Base-by-base conservation (phyloP, 1,140 invertebrate genomes). In the Cydia fagiglandana region DNA sequence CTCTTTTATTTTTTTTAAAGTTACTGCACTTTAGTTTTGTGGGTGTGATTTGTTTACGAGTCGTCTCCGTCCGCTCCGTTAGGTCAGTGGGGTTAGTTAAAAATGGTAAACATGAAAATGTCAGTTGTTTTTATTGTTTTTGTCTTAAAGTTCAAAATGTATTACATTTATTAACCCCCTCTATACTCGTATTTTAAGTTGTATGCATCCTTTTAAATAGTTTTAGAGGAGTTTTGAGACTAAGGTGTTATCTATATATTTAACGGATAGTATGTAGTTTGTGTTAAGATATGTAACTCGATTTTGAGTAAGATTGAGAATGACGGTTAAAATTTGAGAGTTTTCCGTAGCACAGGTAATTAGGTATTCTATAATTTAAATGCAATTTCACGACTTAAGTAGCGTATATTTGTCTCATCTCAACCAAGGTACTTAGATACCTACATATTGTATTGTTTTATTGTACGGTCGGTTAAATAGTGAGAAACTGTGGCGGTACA, bases 381-480 rank as follows among this genome's bases (percentile, higher is more conserved):
- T n/a, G 13, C 0, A 53, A n/a, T 50, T 17, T 17, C 17, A 56
- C n/a, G 17, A 12, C n/a, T 6, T 20, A 20, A 61, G 30, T 1
- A 10, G 20, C 10, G 10, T 10, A n/a, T 61, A 24, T 61, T 9
- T 56, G 20, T 66, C 64, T 38, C 64, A 15, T 34, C 64, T 66
- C 13, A 30, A 5, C 30, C n/a, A 61, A 61, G 56, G 17, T 24
- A 61, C 64, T 30, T 6, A 61, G 56, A 4, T 24, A 61, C 64
- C 12, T 15, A 66, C 64, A 70, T 38, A 70, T 70, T 70, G 66
- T 70, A 70, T 70, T 70, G 66, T 70, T 70, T 66, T 70, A 70
- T 70, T 41, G 66, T 20, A 45, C 66, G 66, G 66, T 70, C 66
- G 66, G 66, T 70, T 70, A 70, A 70, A 38, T 70, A 9, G 38